Evolutionary conservation across 2,797 vertebrate genomes (phyloP).

Genomic region (Meda fulgida): DNA sequence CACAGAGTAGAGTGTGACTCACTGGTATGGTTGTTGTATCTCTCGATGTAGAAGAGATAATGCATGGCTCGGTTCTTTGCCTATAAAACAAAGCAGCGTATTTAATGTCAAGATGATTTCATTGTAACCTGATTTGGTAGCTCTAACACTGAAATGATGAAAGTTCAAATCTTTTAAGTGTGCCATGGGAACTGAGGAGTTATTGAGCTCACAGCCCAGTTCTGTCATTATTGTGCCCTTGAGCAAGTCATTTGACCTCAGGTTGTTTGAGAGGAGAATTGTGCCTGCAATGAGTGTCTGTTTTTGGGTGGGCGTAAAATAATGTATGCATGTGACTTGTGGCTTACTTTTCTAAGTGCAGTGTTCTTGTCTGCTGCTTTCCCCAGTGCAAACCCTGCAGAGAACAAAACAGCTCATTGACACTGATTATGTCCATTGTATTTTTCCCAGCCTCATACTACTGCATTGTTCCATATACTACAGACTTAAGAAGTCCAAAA

Average conservation of each 20-base stretch:
- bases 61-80: constrained; percentile 93
- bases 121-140: constrained; percentile 4
- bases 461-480: neutral
- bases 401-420: constrained; percentile 18
- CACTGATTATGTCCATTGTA: neutral
- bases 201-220: neutral
- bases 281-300: neutral
- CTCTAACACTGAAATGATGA: neutral
- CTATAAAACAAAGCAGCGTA: constrained; percentile 68
- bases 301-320: neutral
- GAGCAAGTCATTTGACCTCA: constrained; percentile 27
- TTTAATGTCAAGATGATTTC: constrained; percentile 7
- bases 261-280: neutral
- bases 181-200: neutral
- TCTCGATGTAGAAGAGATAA: constrained; percentile 86
- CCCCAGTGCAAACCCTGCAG: constrained; percentile 90
- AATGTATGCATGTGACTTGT: neutral
- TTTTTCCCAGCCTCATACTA: neutral
- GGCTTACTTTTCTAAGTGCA: constrained; percentile 89
- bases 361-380: constrained; percentile 86
- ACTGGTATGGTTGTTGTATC: constrained; percentile 90
- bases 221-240: constrained; percentile 27
- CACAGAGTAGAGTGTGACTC: constrained; percentile 69
- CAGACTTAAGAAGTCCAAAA: neutral
- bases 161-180: neutral